Conservation (phyloP, 1,140 invertebrate species). For the Drosophila pseudoananassae region DNA sequence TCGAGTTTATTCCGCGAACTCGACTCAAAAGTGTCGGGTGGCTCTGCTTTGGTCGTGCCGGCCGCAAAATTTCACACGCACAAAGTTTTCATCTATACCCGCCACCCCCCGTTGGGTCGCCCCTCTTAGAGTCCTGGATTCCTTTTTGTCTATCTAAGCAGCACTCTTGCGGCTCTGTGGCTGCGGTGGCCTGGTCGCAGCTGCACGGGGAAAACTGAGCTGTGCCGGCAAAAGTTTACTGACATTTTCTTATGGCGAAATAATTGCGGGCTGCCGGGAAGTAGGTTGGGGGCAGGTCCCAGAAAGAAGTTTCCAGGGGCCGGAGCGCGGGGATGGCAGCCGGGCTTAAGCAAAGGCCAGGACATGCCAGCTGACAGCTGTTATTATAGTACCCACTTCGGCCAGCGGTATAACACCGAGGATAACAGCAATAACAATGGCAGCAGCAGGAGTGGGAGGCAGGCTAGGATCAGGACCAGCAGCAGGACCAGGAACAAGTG, state of each 20-base stretch:
- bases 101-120: neutral
- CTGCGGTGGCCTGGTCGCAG: constrained; percentile 43
- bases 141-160: constrained; percentile 40
- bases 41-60: constrained; percentile 55
- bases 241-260: constrained; percentile 77
- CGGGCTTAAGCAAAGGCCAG: constrained; percentile 46
- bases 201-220: constrained; percentile 46
- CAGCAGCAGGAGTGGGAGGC: constrained; percentile 1
- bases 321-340: neutral
- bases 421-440: constrained; percentile 43
- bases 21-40: constrained; percentile 63
- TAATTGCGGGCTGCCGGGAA: constrained; percentile 59
- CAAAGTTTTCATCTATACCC: constrained; percentile 60
- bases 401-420: constrained; percentile 34
- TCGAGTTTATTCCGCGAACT: constrained; percentile 41
- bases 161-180: constrained; percentile 45
- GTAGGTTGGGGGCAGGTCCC: neutral
- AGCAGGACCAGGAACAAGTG: constrained; percentile 29
- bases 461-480: constrained; percentile 1
- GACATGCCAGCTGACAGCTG: constrained; percentile 67
- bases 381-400: constrained; percentile 62
- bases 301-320: neutral
- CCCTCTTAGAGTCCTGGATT: neutral
- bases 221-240: constrained; percentile 66
- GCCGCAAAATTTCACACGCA: constrained; percentile 78